Percentiles rank a stretch among this genome's conserved stretches.
Conservation (phyloP, 2,888 invertebrate genomes). For the Silvanus unidentatus region DNA sequence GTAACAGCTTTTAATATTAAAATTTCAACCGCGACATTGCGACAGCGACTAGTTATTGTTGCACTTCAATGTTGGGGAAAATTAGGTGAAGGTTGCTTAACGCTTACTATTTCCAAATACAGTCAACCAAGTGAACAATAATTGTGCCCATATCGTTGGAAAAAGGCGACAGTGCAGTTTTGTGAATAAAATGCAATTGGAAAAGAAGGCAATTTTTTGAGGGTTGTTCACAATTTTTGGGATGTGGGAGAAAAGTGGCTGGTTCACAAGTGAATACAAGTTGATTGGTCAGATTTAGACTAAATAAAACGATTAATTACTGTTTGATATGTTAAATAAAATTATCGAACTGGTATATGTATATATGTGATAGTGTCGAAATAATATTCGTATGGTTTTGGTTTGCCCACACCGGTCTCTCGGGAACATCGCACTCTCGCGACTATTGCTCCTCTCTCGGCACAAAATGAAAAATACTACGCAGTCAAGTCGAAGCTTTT, state of each 20-base stretch:
- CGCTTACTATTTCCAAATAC: conserved; percentile 25
- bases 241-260: too few relatives aligned
- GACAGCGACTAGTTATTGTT: conserved; percentile 11
- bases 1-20: neutral
- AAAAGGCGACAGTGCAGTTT: neutral
- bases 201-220: too few relatives aligned
- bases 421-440: neutral
- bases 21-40: conserved; percentile 5
- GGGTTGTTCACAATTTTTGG: too few relatives aligned
- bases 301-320: too few relatives aligned
- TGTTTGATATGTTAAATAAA: too few relatives aligned
- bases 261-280: too few relatives aligned
- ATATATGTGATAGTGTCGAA: too few relatives aligned
- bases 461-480: conserved; percentile 15
- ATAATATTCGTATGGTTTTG: too few relatives aligned
- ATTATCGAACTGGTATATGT: too few relatives aligned
- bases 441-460: conserved; percentile 15
- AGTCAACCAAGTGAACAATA: conserved; percentile 12
- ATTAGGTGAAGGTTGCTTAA: conserved; percentile 31
- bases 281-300: too few relatives aligned
- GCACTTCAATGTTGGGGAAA: conserved; percentile 25
- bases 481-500: conserved; percentile 23
- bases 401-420: too few relatives aligned
- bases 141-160: neutral
- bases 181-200: too few relatives aligned